These are phyloP conservation scores for Bubalus kerabau DNA, from an alignment of 2,113 vertebrate genomes.

Conservation along the genomic window DNA sequence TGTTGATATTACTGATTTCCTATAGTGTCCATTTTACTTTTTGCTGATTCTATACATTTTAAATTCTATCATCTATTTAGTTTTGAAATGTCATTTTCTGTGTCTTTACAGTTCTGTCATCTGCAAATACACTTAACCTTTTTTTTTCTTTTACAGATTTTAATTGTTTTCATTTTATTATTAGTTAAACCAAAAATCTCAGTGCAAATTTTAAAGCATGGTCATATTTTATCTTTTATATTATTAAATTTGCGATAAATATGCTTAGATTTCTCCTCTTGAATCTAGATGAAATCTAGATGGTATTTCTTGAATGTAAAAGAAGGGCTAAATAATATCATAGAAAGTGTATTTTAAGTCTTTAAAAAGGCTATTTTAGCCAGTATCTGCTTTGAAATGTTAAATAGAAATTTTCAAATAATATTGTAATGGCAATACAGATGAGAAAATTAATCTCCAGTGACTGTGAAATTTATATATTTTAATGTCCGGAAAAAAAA, in stretches of 20 bases:
- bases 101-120: neutral
- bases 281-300: neutral
- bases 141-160: constrained; percentile 33
- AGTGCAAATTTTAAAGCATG: constrained; percentile 35
- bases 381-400: neutral
- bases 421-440: neutral
- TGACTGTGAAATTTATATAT: neutral
- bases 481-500: neutral
- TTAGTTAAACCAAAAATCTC: neutral
- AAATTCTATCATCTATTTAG: neutral
- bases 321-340: neutral
- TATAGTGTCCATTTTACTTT: neutral
- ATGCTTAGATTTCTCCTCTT: neutral
- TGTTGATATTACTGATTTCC: neutral
- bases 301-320: neutral
- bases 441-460: neutral
- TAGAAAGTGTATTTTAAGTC: neutral
- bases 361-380: neutral
- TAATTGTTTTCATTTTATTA: constrained; percentile 6
- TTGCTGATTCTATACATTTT: neutral
- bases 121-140: neutral
- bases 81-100: neutral
- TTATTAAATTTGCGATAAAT: neutral
- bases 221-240: neutral
- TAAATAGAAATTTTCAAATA: neutral